A percentile compares a stretch with the other conserved stretches of the same genome.
Evolutionary conservation across 1,140 invertebrate genomes (phyloP).

Genomic region (Meteorus sp.): DNA sequence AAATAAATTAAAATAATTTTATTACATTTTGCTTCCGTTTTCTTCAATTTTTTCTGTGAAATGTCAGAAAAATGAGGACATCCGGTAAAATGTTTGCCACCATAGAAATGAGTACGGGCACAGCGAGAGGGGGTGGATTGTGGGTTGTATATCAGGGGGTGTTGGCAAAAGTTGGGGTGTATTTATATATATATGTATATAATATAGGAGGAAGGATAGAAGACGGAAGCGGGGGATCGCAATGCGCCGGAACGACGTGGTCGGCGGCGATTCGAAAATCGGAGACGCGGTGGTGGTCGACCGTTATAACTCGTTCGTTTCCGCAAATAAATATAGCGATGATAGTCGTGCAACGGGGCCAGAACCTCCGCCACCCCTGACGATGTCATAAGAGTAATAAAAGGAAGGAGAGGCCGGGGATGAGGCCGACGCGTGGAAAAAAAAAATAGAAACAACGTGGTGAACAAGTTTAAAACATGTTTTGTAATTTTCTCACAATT

Average conservation of each 20-base stretch:
- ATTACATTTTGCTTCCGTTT: too few species aligned
- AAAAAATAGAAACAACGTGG: constrained; percentile 7
- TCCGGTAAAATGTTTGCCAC: constrained; percentile 12
- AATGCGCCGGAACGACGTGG: constrained; percentile 27
- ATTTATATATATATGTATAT: too few species aligned
- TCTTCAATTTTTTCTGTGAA: not conserved
- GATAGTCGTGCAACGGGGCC: constrained; percentile 22
- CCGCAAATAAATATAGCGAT: constrained; percentile 27
- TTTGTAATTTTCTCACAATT: too few species aligned
- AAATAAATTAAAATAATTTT: too few species aligned
- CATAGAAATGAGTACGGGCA: not conserved
- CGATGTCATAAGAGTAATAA: constrained; percentile 2
- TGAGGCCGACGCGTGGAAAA: not conserved
- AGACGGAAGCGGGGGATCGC: constrained; percentile 25
- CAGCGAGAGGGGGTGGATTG: not conserved
- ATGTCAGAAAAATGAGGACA: constrained; percentile 8
- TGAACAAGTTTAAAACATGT: too few species aligned
- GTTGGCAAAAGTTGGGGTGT: constrained; percentile 9
- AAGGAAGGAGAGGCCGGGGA: not conserved
- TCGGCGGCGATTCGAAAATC: constrained; percentile 35
- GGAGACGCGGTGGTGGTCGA: constrained; percentile 14
- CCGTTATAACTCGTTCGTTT: constrained; percentile 27
- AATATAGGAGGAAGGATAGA: constrained; percentile 9
- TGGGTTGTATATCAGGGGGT: not conserved
- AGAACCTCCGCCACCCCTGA: constrained; percentile 9